Evolutionary conservation across 2,113 vertebrate genomes (phyloP), one percentile per base, ranked within the genome.

Genomic region (Herpetotheres cachinnans): DNA sequence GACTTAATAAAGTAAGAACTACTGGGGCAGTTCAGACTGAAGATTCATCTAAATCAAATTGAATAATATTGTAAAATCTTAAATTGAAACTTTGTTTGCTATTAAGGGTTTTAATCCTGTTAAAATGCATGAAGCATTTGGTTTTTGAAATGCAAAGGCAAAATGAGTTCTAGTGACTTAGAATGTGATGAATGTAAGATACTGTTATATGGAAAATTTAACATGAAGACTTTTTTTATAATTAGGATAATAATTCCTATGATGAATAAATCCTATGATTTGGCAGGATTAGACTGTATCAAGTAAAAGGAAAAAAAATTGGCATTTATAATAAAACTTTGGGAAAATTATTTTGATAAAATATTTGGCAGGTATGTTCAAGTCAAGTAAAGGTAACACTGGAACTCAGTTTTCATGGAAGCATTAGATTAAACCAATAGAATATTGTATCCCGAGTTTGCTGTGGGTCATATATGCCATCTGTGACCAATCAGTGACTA

Each of bases 401-500:
- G 30, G 9, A 58, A 71, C 44, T 36, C 10, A 9, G 21, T 58
- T 78, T 49, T 71, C 17, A 18, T 78, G 22, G n/a, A 32, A 50
- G 11, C 16, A 10, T 58, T 63, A 42, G 42, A 36, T 56, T 34
- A 66, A 91, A 61, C 10, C 24, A 22, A 24, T 44, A 44, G 50
- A 13, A 16, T 36, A 32, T 7, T 63, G 6, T 24, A 44, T 38
- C 8, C 34, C 1, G 3, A 24, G 24, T 66, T 34, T 72, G 29
- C 15, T 22, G 12, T 78, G 42, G 18, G 25, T 27, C 30, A 20
- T 34, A 34, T 13, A 13, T 62, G 6, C 9, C 18, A 13, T 49
- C 3, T 13, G 16, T 24, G 3, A 36, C 9, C 26, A 50, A 25
- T 40, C 7, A 9, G 1, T 22, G 27, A 34, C 4, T 2, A 30